Evolutionary conservation across 1,140 invertebrate genomes (phyloP).

Genomic region (Diabrotica virgifera): DNA sequence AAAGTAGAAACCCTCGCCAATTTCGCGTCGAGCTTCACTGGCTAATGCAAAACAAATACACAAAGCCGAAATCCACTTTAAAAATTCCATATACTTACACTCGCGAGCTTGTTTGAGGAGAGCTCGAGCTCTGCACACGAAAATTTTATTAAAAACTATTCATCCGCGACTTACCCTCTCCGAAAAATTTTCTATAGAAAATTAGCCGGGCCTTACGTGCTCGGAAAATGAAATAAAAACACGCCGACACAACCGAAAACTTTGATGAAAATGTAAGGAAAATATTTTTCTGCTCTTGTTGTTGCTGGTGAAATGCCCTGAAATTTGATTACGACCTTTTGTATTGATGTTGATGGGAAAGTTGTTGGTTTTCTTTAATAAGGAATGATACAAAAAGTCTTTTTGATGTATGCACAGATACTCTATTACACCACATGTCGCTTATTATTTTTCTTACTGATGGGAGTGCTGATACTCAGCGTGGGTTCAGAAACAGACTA

Average conservation of each 20-base stretch:
- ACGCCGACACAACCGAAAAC: background rate
- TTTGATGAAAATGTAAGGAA: background rate
- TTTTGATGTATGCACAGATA: too few species aligned
- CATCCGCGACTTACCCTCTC: background rate
- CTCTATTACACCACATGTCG: too few species aligned
- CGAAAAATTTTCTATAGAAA: background rate
- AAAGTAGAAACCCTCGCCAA: too few species aligned
- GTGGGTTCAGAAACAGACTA: too few species aligned
- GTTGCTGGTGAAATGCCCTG: background rate
- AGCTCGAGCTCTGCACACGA: background rate
- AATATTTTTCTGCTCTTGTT: background rate
- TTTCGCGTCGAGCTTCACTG: background rate
- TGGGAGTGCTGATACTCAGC: too few species aligned
- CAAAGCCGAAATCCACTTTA: conserved; percentile 2
- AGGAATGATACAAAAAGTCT: too few species aligned
- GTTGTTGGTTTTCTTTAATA: too few species aligned
- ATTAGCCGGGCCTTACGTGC: conserved; percentile 1
- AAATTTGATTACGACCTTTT: background rate
- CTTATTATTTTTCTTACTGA: too few species aligned
- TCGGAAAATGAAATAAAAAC: background rate
- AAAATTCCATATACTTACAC: background rate
- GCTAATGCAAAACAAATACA: background rate
- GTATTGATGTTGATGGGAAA: background rate
- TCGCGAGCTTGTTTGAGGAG: background rate
- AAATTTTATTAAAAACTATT: background rate